These are phyloP conservation scores for Lacanobia wlatinum DNA, from an alignment of 2,888 invertebrate species.

Conservation along the genomic window DNA sequence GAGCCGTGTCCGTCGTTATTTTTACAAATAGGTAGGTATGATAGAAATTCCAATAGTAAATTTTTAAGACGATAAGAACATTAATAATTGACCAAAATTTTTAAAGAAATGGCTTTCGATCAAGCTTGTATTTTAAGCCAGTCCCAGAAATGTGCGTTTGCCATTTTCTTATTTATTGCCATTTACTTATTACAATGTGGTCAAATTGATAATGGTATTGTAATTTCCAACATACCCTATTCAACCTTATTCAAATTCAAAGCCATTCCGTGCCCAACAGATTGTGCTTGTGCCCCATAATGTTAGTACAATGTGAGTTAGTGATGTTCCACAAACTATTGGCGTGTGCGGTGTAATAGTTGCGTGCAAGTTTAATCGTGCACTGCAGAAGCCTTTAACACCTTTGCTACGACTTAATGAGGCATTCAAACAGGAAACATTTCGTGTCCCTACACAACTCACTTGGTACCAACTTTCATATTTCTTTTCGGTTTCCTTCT, in stretches of 20 bases:
- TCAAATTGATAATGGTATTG: conserved; percentile 11
- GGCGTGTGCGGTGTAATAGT: conserved; percentile 2
- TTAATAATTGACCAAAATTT: too few relatives aligned
- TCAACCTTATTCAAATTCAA: conserved; percentile 32
- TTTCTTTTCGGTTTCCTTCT: conserved; percentile 11
- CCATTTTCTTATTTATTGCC: not conserved
- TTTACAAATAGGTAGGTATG: conserved; percentile 5
- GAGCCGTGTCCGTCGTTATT: conserved; percentile 24
- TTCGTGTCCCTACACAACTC: not conserved
- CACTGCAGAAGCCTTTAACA: conserved; percentile 12
- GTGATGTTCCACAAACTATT: conserved; percentile 21
- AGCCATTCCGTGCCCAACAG: conserved; percentile 16
- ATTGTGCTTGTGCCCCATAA: conserved; percentile 38
- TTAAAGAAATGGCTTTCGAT: not conserved
- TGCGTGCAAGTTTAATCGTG: conserved; percentile 28
- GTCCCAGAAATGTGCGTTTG: not conserved
- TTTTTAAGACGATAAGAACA: not conserved
- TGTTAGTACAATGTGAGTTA: conserved; percentile 34
- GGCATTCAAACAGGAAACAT: conserved; percentile 15
- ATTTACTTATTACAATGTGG: conserved; percentile 1
- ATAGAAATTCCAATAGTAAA: not conserved
- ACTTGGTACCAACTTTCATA: not conserved
- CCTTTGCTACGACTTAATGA: conserved; percentile 4
- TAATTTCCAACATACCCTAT: conserved; percentile 7
- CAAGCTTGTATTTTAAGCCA: not conserved